Base-by-base conservation (phyloP, 2,888 invertebrate genomes). In the Athripsodes cinereus region DNA sequence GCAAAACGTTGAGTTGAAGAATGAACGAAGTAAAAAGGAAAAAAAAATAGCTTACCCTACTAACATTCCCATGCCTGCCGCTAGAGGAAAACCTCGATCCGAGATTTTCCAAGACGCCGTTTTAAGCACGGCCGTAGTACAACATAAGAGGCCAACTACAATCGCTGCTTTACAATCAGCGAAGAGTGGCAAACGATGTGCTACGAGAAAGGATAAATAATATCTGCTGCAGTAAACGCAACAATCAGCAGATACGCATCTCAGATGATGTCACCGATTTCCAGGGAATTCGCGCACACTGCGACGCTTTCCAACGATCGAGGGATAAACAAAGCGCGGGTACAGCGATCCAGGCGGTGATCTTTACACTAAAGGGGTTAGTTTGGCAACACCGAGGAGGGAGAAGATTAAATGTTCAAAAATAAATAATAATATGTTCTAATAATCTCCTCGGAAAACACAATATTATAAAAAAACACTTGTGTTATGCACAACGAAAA, bases 1-100 rank as follows among this genome's bases (percentile, higher is more conserved):
- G n/a, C n/a, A n/a, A n/a, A n/a, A n/a, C n/a, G n/a, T n/a, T n/a
- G n/a, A n/a, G n/a, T n/a, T n/a, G n/a, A n/a, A n/a, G n/a, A 40
- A 40, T 8, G 40, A 40, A 40, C 3, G 13, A 40, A 16, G 40
- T 8, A 3, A 5, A 40, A 40, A 13, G 31, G 31, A 31, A 31
- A 31, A 8, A 11, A 40, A 40, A 8, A 40, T 2, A 19, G 52
- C 55, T 63, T 52, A 63, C 62, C 61, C 61, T 48, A 63, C 52
- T 47, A 63, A 51, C 62, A 63, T 61, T 59, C 62, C 62, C 62
- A 63, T 63, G 54, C 57, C 62, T 61, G 58, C 48, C 55, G 55
- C 47, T 46, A 34, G 52, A 20, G 44, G 52, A 48, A 48, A 59
- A 52, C 19, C 48, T 52, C 20, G 35, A n/a, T 13, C 47, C 51